Base-by-base conservation (phyloP, 2,113 vertebrate species). In the Rhagologus leucostigma region DNA sequence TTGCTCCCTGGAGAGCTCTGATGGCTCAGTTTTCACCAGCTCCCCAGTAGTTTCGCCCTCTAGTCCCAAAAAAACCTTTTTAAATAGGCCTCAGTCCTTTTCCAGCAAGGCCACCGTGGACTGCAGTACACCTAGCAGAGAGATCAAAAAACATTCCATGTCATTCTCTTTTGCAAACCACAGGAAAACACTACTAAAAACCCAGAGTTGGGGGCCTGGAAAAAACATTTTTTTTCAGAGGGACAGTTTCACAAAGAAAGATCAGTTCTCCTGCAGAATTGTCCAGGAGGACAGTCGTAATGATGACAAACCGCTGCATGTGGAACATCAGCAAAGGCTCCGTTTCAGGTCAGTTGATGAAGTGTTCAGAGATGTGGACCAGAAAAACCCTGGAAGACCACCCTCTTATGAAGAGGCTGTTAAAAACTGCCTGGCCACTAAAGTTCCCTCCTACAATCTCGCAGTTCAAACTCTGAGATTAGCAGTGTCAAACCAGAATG, bases 381-480 rank as follows among this genome's bases (percentile, higher is more conserved):
- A 98, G 90, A 97, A 42, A 83, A 96, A 97, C 49, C 98, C 98
- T 11, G 97, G 98, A 56, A 98, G 87, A 22, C 99, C 99, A 4
- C 99, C 99, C 0, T 98, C 99, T 2, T 99, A 99, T 1, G 84
- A 98, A 92, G 98, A 99, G 60, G 99, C 99, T 6, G 67, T 99
- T 49, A 98, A 92, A 92, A 95, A 97, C 91, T 96, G 83, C 32
- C 69, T 84, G 35, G 46, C 65, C 10, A 87, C 84, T 16, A 90
- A 89, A 42, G 69, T 94, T 27, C 39, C 90, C 1, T 95, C 97
- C 11, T 92, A 81, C 7, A 97, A 97, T 33, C 98, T 99, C 96
- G 99, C 99, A 0, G 98, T 99, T 21, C 97, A 98, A 19, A 98
- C 97, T 16, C 98, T 99, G 96, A 96, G 98, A 93, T 87, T 75